phyloP scores from a whole-genome alignment of 2,113 vertebrate genomes.

The Glaucidium brasilianum region DNA sequence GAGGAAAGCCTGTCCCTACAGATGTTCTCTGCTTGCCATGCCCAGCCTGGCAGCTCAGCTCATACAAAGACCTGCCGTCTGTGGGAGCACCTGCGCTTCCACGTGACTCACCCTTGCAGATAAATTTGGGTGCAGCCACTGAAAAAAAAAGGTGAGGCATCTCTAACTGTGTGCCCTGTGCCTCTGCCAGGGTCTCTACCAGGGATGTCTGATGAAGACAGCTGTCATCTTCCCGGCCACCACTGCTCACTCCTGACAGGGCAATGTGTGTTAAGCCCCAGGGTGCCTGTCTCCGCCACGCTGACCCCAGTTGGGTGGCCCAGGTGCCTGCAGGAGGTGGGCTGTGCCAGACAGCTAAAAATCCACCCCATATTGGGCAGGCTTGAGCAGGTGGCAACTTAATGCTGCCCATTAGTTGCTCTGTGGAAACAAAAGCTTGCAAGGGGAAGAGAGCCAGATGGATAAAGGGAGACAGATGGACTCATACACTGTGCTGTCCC shows the following conservation, averaged over 20 bases:
- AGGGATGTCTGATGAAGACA: background rate
- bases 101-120: background rate
- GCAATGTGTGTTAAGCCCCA: background rate
- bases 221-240: background rate
- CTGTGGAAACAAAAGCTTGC: conserved; percentile 37
- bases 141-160: background rate
- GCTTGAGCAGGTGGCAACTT: conserved; percentile 44
- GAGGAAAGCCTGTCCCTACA: background rate
- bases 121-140: background rate
- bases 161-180: background rate
- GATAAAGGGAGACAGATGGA: conserved; percentile 53
- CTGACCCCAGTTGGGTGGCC: background rate
- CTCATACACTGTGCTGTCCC: background rate
- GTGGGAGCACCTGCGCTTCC: background rate
- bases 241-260: fast-evolving
- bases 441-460: conserved; percentile 17
- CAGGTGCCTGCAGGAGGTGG: background rate
- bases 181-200: background rate
- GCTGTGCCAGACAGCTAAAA: background rate
- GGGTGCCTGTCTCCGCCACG: fast-evolving
- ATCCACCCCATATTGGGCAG: background rate
- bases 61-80: background rate
- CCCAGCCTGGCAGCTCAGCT: background rate
- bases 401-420: conserved; percentile 22
- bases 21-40: background rate